A percentile compares a stretch with the other conserved stretches of the same genome.
Conservation (phyloP, 2,113 vertebrate genomes). For the Campylomormyrus tamandua region DNA sequence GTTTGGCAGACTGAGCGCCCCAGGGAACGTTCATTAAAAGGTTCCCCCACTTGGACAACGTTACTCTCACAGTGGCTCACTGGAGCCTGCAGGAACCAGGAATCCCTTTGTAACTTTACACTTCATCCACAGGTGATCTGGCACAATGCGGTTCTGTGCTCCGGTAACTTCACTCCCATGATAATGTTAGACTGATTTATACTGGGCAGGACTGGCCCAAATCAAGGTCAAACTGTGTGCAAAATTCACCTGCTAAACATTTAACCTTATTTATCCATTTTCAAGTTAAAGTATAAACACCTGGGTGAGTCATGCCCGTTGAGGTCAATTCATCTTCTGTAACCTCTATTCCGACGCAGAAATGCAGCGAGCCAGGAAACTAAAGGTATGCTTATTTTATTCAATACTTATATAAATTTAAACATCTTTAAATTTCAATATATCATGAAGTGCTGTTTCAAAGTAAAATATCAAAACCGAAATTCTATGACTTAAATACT, state of each 20-base stretch:
- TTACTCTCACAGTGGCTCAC: neutral
- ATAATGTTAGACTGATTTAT: neutral
- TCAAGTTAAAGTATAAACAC: neutral
- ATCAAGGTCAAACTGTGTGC: neutral
- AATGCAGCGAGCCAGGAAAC: neutral
- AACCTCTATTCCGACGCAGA: neutral
- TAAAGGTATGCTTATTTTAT: neutral
- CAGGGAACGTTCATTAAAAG: neutral
- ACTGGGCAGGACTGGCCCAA: neutral
- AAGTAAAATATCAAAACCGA: neutral
- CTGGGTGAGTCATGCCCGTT: neutral
- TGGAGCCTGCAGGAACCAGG: neutral
- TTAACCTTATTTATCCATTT: neutral
- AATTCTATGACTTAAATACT: neutral
- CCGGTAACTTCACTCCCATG: neutral
- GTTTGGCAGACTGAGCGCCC: neutral
- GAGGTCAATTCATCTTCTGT: neutral
- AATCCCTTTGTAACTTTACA: neutral
- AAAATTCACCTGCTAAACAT: neutral
- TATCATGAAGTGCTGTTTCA: neutral
- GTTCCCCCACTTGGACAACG: neutral
- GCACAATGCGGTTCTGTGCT: neutral
- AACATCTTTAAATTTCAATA: neutral
- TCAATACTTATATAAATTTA: neutral
- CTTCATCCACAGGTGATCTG: neutral